Percentiles rank a stretch among this genome's conserved stretches.
Conservation (phyloP, 2,888 invertebrate species). For the Argyra leucocephala region DNA sequence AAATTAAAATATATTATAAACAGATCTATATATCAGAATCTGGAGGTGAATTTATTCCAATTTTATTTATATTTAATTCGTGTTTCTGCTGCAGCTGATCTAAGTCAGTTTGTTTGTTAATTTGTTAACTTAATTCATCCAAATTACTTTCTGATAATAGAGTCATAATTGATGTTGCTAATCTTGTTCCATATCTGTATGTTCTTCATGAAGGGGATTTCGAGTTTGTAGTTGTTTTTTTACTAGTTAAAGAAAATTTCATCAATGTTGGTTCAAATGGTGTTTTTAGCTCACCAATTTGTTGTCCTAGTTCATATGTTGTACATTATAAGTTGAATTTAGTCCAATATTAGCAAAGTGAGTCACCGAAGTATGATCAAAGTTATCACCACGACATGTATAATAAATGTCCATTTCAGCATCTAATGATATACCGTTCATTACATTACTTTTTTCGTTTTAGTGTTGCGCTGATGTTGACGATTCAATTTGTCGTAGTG, state of each 20-base stretch:
- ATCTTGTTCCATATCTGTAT: slow-evolving; percentile 17
- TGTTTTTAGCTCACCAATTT: slow-evolving; percentile 58
- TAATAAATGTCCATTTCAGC: slow-evolving; percentile 22
- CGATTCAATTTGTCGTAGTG: slow-evolving; percentile 9
- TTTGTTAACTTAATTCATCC: not conserved
- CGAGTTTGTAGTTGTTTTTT: slow-evolving; percentile 45
- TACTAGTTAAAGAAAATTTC: slow-evolving; percentile 52
- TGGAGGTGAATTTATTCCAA: slow-evolving; percentile 65
- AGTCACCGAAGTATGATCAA: not conserved
- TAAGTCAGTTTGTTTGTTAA: slow-evolving; percentile 36
- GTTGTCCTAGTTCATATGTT: slow-evolving; percentile 39
- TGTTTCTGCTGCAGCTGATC: slow-evolving; percentile 23
- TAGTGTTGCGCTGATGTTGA: slow-evolving; percentile 25
- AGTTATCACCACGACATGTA: slow-evolving; percentile 21
- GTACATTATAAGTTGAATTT: not conserved
- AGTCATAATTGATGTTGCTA: slow-evolving; percentile 24
- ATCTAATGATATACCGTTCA: slow-evolving; percentile 24
- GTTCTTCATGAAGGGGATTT: slow-evolving; percentile 53
- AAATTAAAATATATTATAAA: no score
- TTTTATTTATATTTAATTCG: slow-evolving; percentile 42
- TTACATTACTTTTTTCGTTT: slow-evolving; percentile 26
- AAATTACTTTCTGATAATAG: not conserved
- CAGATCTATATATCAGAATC: no score
- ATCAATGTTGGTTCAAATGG: slow-evolving; percentile 57
- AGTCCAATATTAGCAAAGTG: not conserved